phyloP scores from a whole-genome alignment of 2,888 invertebrate genomes.

The Stenolophus ochropezus region DNA sequence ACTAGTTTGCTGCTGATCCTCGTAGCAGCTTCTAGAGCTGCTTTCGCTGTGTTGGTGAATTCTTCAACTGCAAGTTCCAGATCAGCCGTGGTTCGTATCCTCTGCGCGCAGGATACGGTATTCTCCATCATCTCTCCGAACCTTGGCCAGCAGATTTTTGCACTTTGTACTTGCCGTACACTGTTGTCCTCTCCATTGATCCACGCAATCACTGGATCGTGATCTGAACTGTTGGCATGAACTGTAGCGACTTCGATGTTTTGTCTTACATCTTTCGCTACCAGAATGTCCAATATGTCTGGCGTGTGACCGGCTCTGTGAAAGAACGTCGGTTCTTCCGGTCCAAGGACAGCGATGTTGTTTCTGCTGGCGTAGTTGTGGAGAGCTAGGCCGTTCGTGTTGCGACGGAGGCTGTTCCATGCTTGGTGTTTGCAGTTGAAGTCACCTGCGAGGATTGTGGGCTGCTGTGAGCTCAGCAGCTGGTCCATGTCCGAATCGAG shows the following conservation, averaged over 20 bases:
- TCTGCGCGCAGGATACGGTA: background rate
- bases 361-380: background rate
- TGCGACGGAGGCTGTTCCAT: slow-evolving; percentile 2
- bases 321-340: background rate
- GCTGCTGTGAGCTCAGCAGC: background rate
- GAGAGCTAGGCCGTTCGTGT: background rate
- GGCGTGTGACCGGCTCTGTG: background rate
- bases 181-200: background rate
- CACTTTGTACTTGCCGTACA: background rate
- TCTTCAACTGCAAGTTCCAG: background rate
- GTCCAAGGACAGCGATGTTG: background rate
- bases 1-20: background rate
- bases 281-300: background rate
- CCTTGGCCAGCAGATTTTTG: background rate
- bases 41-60: background rate
- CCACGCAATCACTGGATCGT: background rate
- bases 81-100: background rate
- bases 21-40: background rate
- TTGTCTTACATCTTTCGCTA: background rate
- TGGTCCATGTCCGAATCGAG: background rate
- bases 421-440: background rate
- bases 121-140: background rate
- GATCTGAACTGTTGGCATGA: background rate
- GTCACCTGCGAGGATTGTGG: background rate
- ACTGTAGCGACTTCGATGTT: background rate